Percentiles rank a stretch among this genome's conserved stretches.
phyloP scores from a whole-genome alignment of 92 coral and sea anemone genomes.

The Epizoanthus scotinus region DNA sequence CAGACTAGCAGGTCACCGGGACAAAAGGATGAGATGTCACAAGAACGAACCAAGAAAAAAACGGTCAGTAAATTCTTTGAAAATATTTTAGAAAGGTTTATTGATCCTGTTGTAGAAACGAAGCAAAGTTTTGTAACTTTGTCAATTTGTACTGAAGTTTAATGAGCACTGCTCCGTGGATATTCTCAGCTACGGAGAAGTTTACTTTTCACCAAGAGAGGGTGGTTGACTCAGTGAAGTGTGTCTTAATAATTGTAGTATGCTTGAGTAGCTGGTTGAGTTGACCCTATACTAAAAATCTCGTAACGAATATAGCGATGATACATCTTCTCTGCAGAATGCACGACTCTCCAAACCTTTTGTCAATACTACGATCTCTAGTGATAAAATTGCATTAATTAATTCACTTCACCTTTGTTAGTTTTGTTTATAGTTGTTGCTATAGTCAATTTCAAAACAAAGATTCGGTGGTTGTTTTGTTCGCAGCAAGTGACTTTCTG shows the following conservation, averaged over 20 bases:
- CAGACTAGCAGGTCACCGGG: constrained; percentile 15
- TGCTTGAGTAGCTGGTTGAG: too few relatives aligned
- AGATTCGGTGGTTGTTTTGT: constrained; percentile 23
- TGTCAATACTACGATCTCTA: background rate
- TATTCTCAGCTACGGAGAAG: too few relatives aligned
- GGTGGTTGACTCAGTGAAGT: too few relatives aligned
- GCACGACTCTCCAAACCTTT: too few relatives aligned
- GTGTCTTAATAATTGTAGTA: too few relatives aligned
- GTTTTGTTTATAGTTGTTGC: constrained; percentile 3
- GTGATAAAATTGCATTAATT: background rate
- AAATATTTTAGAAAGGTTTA: background rate
- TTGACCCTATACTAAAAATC: too few relatives aligned
- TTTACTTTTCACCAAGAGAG: too few relatives aligned
- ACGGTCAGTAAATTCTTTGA: constrained; percentile 18
- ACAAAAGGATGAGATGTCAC: constrained; percentile 11
- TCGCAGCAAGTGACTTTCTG: background rate
- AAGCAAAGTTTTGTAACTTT: background rate
- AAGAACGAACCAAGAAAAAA: constrained; percentile 22
- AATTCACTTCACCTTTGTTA: background rate
- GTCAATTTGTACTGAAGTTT: background rate
- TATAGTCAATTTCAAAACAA: background rate
- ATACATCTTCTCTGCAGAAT: too few relatives aligned
- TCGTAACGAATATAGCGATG: too few relatives aligned
- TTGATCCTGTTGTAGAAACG: background rate
- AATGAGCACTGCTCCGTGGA: too few relatives aligned